Evolutionary conservation across 2,888 invertebrate species (phyloP).

Genomic region (Amblyteles armatorius): DNA sequence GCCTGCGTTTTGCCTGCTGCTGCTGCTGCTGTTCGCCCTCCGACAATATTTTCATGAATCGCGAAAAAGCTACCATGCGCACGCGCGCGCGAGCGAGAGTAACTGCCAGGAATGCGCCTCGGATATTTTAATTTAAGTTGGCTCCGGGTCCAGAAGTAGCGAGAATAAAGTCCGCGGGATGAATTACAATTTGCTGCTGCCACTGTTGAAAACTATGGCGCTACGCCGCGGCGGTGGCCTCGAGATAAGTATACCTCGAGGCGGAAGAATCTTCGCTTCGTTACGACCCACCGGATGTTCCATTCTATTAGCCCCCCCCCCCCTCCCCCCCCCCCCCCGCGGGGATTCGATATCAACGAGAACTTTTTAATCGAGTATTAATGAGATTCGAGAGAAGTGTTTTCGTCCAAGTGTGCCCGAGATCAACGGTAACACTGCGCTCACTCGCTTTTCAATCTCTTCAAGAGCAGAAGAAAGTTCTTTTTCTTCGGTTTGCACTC

Average conservation of each 20-base stretch:
- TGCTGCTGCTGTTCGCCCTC: conserved; percentile 28
- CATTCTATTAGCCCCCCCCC: conserved; percentile 42
- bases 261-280: conserved; percentile 29
- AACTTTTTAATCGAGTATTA: conserved; percentile 66
- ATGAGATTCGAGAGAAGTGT: conserved; percentile 57
- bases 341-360: conserved; percentile 53
- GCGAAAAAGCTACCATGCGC: conserved; percentile 18
- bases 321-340: not conserved
- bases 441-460: conserved; percentile 20
- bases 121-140: conserved; percentile 68
- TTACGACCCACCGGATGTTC: conserved; percentile 41
- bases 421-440: not conserved
- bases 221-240: conserved; percentile 13
- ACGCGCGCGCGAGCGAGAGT: not conserved
- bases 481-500: not conserved
- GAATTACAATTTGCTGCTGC: conserved; percentile 64
- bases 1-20: conserved; percentile 10
- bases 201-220: conserved; percentile 51
- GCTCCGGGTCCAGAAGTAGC: conserved; percentile 63
- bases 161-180: conserved; percentile 64
- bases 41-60: conserved; percentile 61
- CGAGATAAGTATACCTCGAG: conserved; percentile 42
- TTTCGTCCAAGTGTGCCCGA: conserved; percentile 10
- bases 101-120: conserved; percentile 39
- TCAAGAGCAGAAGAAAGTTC: not conserved